phyloP scores from a whole-genome alignment of 2,113 vertebrate genomes.

The Acrocephalus arundinaceus region DNA sequence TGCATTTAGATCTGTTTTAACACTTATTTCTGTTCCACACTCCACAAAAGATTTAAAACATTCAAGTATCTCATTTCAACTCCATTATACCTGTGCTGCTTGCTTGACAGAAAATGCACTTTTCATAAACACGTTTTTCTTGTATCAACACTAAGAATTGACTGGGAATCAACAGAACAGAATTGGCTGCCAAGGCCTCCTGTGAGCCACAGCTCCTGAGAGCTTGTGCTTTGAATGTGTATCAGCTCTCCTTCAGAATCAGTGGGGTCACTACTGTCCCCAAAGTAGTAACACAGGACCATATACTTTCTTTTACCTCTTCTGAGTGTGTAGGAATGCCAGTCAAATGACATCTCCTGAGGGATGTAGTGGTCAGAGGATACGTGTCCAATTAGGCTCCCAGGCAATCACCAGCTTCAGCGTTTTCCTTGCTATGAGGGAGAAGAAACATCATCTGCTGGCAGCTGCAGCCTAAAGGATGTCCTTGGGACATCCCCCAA shows the following conservation, averaged over 20 bases:
- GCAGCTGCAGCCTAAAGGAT: not conserved
- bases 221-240: not conserved
- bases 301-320: not conserved
- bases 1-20: not conserved
- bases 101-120: not conserved
- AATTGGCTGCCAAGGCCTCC: not conserved
- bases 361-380: not conserved
- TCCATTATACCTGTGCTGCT: not conserved
- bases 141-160: not conserved
- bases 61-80: not conserved
- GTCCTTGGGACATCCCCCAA: not conserved
- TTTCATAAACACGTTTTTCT: constrained; percentile 5
- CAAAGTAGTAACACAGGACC: not conserved
- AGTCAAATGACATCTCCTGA: not conserved
- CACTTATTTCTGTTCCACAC: not conserved
- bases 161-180: constrained; percentile 21
- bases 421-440: not conserved
- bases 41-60: not conserved
- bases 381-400: not conserved
- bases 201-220: not conserved
- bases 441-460: not conserved
- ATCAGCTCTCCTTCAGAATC: not conserved
- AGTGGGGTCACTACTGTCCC: not conserved
- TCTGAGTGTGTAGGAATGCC: not conserved
- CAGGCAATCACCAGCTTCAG: not conserved